phyloP scores from a whole-genome alignment of 2,888 invertebrate species.

The Scelioninae gen. 1 region DNA sequence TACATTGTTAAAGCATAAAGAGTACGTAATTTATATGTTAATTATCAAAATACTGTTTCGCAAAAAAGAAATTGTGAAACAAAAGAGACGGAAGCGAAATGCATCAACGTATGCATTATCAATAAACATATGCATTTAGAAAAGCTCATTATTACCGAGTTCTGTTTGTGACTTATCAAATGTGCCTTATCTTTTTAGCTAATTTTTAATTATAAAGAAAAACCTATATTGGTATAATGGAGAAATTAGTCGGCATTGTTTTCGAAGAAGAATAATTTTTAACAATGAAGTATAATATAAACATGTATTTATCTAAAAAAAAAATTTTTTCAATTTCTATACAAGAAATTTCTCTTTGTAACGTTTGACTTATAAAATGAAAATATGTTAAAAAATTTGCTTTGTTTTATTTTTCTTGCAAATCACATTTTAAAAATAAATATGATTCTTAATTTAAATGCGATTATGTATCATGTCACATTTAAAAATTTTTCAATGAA shows the following conservation, averaged over 20 bases:
- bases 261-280: not conserved
- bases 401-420: too few relatives aligned
- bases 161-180: slow-evolving; percentile 27
- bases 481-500: too few relatives aligned
- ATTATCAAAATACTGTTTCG: slow-evolving; percentile 35
- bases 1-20: slow-evolving; percentile 24
- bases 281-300: not conserved
- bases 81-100: slow-evolving; percentile 29
- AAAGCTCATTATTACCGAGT: slow-evolving; percentile 7
- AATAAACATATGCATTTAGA: slow-evolving; percentile 39
- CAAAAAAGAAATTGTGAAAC: slow-evolving; percentile 40
- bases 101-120: slow-evolving; percentile 23
- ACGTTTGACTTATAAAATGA: too few relatives aligned
- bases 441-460: too few relatives aligned
- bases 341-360: too few relatives aligned
- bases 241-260: slow-evolving; percentile 7
- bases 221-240: slow-evolving; percentile 13
- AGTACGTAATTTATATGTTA: slow-evolving; percentile 54
- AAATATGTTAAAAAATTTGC: too few relatives aligned
- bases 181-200: slow-evolving; percentile 1
- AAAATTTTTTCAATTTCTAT: too few relatives aligned
- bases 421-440: too few relatives aligned
- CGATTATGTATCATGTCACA: too few relatives aligned
- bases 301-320: too few relatives aligned
- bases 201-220: slow-evolving; percentile 22